Base-by-base conservation (phyloP, 1,140 invertebrate species). In the Drosophila bocqueti region DNA sequence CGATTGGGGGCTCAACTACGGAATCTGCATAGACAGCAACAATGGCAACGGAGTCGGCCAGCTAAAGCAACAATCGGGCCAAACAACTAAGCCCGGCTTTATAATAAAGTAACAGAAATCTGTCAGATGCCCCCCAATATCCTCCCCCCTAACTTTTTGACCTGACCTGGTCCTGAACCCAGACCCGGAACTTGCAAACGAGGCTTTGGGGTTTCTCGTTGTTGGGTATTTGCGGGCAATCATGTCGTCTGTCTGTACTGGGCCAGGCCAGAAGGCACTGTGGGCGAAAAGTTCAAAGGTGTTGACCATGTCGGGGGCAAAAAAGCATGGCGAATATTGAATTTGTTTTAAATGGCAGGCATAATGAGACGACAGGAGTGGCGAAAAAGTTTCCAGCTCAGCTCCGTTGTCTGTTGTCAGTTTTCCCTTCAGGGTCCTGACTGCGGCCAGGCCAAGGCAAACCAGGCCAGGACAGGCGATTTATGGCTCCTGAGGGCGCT, bases 71-170 rank as follows among this genome's bases (percentile, higher is more conserved):
- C 71, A 76, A 59, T 36, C 43, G 42, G n/a, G 60, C 36, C 76
- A 77, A 72, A 89, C 80, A 80, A 80, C 79, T 89, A 87, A 83
- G 77, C 65, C 68, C 76, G 78, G 84, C 81, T 87, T 83, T 79
- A 87, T 84, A 83, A 87, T 87, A 89, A 89, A 87, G 85, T 81
- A 89, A 89, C 81, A 83, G 86, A 89, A 87, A 87, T 87, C 73
- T 79, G 76, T 62, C 64, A 62, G 75, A 68, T 75, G 58, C 40
- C 46, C 67, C 57, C n/a, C 36, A 24, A 46, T 49, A 21, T 18
- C 24, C 45, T 21, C 10, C 16, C 54, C 47, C 63, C 49, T 61
- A 57, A n/a, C 26, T 13, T 60, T 66, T 60, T 45, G 61, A 65
- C 55, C 47, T 76, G 52, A 9, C 34, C 54, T 49, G 13, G 45